These are phyloP conservation scores for Aphrophora alni DNA, from an alignment of 2,888 invertebrate genomes.

Conservation along the genomic window DNA sequence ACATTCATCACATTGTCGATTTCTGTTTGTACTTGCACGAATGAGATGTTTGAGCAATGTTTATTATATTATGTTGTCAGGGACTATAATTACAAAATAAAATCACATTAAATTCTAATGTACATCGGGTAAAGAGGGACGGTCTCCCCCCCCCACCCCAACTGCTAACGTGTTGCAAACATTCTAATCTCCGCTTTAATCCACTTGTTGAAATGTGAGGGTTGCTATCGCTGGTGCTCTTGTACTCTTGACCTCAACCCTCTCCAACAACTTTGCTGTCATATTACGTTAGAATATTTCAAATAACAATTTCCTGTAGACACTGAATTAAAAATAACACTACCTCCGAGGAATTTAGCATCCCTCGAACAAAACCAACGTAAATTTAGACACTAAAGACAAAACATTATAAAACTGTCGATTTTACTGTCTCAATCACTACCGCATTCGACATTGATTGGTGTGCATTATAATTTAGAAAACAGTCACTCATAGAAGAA, in stretches of 20 bases:
- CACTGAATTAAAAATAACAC: background rate
- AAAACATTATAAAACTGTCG: too few relatives aligned
- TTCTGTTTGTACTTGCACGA: too few relatives aligned
- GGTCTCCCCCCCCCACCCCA: background rate
- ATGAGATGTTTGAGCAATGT: too few relatives aligned
- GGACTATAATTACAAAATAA: background rate
- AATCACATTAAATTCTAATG: background rate
- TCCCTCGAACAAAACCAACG: too few relatives aligned
- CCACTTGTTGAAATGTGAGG: slow-evolving; percentile 35
- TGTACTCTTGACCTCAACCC: background rate
- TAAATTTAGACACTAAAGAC: too few relatives aligned
- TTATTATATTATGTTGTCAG: too few relatives aligned
- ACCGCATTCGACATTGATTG: too few relatives aligned
- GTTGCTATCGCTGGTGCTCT: background rate
- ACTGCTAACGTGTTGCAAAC: slow-evolving; percentile 26
- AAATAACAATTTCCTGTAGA: background rate
- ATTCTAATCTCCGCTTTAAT: slow-evolving; percentile 33
- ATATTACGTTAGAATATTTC: background rate
- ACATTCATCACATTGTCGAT: too few relatives aligned
- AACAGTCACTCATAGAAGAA: too few relatives aligned
- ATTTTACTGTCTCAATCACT: too few relatives aligned
- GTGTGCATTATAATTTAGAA: too few relatives aligned
- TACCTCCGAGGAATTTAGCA: too few relatives aligned
- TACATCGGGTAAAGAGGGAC: background rate
- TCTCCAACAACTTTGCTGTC: background rate